Evolutionary conservation across 2,113 vertebrate species (phyloP).

Genomic region (Thymallus thymallus): DNA sequence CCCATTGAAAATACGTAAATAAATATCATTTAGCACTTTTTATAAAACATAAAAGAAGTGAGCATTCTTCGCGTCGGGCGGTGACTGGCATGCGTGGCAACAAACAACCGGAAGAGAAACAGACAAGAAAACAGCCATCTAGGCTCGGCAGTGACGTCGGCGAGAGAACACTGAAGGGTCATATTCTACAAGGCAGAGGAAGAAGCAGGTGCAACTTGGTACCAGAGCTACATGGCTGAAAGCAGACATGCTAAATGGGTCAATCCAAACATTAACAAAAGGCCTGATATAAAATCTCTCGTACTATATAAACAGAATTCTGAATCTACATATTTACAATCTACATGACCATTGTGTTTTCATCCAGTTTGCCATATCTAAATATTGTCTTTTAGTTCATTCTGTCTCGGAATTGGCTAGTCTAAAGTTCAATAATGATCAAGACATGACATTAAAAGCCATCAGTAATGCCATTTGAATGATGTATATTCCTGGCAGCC

Average conservation of each 20-base stretch:
- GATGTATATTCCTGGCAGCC: neutral
- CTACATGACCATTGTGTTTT: conserved; percentile 23
- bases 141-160: neutral
- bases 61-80: conserved; percentile 77
- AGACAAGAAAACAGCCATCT: too few relatives aligned
- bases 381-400: neutral
- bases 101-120: conserved; percentile 2
- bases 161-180: neutral
- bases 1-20: conserved; percentile 88
- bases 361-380: neutral
- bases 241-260: conserved; percentile 17
- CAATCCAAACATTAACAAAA: conserved; percentile 41
- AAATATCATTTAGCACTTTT: conserved; percentile 94
- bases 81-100: conserved; percentile 45
- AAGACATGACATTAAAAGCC: neutral
- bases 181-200: neutral
- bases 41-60: conserved; percentile 92
- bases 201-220: too few relatives aligned
- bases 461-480: neutral
- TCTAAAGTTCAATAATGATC: neutral
- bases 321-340: conserved; percentile 72
- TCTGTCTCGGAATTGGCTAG: neutral
- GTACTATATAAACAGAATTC: conserved; percentile 51
- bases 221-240: conserved; percentile 6
- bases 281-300: conserved; percentile 73